These are phyloP conservation scores for Lepidochitona cinerea DNA, from an alignment of 2,888 invertebrate species.

Conservation along the genomic window DNA sequence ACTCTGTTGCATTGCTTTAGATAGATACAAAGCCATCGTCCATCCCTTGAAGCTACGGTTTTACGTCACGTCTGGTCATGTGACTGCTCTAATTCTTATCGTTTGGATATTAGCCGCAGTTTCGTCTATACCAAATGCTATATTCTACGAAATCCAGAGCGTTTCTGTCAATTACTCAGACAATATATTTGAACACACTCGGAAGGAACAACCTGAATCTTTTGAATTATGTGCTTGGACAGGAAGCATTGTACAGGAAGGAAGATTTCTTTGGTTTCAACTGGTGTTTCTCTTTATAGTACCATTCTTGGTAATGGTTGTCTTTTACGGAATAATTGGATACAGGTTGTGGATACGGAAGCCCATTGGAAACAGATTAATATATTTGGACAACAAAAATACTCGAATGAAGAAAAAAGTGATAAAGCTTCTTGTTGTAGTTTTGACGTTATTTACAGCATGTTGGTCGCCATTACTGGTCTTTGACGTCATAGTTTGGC, in stretches of 20 bases:
- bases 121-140: constrained; percentile 39
- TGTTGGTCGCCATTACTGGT: constrained; percentile 49
- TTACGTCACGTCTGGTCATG: constrained; percentile 33
- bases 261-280: constrained; percentile 38
- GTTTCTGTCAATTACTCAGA: not conserved
- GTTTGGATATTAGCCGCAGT: constrained; percentile 44
- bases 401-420: constrained; percentile 45
- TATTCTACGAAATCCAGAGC: constrained; percentile 31
- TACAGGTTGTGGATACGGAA: constrained; percentile 45
- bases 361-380: constrained; percentile 26
- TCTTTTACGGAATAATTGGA: constrained; percentile 47
- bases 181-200: not conserved
- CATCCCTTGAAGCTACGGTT: constrained; percentile 47
- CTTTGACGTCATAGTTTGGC: constrained; percentile 37
- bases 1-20: constrained; percentile 50
- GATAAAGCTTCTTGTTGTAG: constrained; percentile 52
- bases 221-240: not conserved
- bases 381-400: constrained; percentile 28
- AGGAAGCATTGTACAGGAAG: not conserved
- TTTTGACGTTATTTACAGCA: constrained; percentile 44
- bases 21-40: constrained; percentile 51
- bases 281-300: constrained; percentile 38
- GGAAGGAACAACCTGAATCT: not conserved
- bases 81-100: constrained; percentile 30
- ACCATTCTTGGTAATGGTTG: constrained; percentile 41